Conservation (phyloP, 37 sponge, comb jelly and placozoan species). For the Beroe forskalii region DNA sequence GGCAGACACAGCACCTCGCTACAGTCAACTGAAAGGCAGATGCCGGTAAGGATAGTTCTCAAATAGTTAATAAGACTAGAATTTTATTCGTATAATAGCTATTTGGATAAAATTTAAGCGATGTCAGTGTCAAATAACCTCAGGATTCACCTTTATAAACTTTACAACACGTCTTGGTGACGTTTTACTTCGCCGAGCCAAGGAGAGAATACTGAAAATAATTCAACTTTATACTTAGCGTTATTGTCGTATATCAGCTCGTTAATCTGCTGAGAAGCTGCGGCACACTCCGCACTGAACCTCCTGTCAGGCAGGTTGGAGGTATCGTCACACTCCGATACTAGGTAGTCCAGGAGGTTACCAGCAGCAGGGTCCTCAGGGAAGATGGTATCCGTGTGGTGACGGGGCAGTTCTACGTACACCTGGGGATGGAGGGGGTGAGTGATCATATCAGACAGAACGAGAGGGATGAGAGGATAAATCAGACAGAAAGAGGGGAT, state of each 20-base stretch:
- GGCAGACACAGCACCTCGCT: conserved; percentile 53
- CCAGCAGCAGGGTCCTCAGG: conserved; percentile 9
- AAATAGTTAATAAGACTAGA: too few species aligned
- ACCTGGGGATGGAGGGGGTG: background rate
- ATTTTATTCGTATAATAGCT: too few species aligned
- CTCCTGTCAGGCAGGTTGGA: background rate
- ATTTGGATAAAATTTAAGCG: too few species aligned
- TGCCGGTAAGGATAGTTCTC: too few species aligned
- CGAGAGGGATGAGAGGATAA: background rate
- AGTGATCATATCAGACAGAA: too few species aligned
- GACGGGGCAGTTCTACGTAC: conserved; percentile 44
- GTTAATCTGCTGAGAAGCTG: background rate
- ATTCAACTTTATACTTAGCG: conserved; percentile 28
- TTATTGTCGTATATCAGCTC: background rate
- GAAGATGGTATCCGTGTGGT: conserved; percentile 17
- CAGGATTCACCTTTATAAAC: too few species aligned
- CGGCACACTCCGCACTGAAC: conserved; percentile 23
- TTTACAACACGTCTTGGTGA: too few species aligned
- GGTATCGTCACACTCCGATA: background rate
- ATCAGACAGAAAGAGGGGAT: too few species aligned
- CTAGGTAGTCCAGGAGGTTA: background rate
- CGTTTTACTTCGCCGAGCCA: too few species aligned
- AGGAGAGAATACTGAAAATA: too few species aligned
- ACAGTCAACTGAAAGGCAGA: conserved; percentile 44
- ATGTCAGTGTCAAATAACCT: too few species aligned